A percentile compares a stretch with the other conserved stretches of the same genome.
Conservation (phyloP, 2,888 invertebrate species). For the Orthosia gracilis region DNA sequence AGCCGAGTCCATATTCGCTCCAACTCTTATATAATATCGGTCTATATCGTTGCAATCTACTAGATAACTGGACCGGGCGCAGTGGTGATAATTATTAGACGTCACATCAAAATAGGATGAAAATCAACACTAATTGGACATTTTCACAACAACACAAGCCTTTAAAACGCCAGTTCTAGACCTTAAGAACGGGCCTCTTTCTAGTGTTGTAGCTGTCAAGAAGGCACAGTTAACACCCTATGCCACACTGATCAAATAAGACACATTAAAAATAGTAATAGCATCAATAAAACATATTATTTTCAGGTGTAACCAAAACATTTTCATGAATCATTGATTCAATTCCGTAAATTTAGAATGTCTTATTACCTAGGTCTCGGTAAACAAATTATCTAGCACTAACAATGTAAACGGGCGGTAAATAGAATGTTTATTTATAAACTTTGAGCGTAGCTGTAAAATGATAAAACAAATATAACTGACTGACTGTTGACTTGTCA, state of each 20-base stretch:
- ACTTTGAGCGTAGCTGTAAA: constrained; percentile 35
- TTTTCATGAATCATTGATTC: constrained; percentile 26
- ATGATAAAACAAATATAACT: constrained; percentile 13
- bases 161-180: background rate
- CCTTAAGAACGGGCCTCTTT: background rate
- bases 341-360: constrained; percentile 42
- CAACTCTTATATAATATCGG: no score
- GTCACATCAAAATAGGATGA: no score
- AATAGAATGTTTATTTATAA: constrained; percentile 49
- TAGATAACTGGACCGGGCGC: no score
- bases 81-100: no score
- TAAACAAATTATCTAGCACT: constrained; percentile 41
- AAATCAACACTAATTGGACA: no score
- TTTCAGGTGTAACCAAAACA: background rate
- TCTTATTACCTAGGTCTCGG: constrained; percentile 1
- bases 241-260: no score
- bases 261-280: no score
- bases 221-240: no score
- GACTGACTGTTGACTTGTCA: constrained; percentile 14
- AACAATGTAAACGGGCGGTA: constrained; percentile 14
- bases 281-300: background rate
- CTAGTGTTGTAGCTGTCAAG: background rate
- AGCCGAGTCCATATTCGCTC: no score
- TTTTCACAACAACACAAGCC: background rate
- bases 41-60: no score